Percentiles rank a stretch among this genome's conserved stretches.
phyloP scores from a whole-genome alignment of 2,888 invertebrate genomes.

The Cartodere bifasciata region DNA sequence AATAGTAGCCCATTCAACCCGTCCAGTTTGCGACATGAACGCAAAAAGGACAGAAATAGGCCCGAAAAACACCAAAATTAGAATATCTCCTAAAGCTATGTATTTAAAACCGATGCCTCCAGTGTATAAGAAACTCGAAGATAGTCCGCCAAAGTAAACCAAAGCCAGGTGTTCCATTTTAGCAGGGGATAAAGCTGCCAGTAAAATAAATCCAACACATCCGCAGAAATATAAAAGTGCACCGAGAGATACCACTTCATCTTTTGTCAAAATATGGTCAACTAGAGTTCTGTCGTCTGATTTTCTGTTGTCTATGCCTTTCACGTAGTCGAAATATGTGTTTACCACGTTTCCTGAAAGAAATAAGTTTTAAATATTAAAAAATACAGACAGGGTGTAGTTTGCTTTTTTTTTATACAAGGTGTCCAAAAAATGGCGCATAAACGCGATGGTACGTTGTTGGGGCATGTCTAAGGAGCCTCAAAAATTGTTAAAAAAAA shows the following conservation, averaged over 20 bases:
- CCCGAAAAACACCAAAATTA: slow-evolving; percentile 86
- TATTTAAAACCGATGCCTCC: slow-evolving; percentile 94
- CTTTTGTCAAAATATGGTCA: slow-evolving; percentile 76
- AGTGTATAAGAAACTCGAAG: slow-evolving; percentile 91
- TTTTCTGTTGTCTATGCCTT: slow-evolving; percentile 86
- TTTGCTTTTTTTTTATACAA: too few species aligned
- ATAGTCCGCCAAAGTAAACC: slow-evolving; percentile 89
- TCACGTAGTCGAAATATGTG: slow-evolving; percentile 89
- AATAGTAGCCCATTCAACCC: slow-evolving; percentile 80
- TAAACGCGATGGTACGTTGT: too few species aligned
- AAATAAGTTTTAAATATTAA: too few species aligned
- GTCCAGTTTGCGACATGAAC: slow-evolving; percentile 84
- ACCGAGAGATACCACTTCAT: slow-evolving; percentile 69
- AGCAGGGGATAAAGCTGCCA: slow-evolving; percentile 60
- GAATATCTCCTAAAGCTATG: slow-evolving; percentile 85
- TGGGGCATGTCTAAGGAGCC: too few species aligned
- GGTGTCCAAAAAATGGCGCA: too few species aligned
- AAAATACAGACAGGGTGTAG: too few species aligned
- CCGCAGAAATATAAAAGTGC: slow-evolving; percentile 79
- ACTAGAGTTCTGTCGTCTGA: slow-evolving; percentile 90
- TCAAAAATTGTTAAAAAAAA: too few species aligned
- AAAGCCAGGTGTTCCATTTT: slow-evolving; percentile 90
- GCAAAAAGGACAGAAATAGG: slow-evolving; percentile 90
- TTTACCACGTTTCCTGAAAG: slow-evolving; percentile 96
- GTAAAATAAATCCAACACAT: slow-evolving; percentile 41